phyloP scores from a whole-genome alignment of 2,113 vertebrate species.

The Leuciscus idus region DNA sequence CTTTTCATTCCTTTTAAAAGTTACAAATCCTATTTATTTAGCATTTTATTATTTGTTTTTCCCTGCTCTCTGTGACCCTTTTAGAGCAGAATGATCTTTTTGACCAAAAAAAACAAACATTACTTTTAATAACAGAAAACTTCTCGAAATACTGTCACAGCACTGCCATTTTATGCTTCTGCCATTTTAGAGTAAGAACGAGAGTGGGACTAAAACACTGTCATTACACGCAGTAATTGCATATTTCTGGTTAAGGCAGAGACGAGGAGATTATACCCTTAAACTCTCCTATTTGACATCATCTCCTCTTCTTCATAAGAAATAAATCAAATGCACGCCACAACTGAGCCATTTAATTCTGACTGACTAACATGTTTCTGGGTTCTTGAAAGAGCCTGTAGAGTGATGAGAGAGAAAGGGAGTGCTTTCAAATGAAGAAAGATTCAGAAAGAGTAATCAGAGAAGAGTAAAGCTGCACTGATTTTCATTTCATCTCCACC shows the following conservation, averaged over 20 bases:
- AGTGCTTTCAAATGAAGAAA: too few relatives aligned
- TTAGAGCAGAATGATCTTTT: neutral
- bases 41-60: neutral
- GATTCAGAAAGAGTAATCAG: neutral
- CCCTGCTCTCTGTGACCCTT: neutral
- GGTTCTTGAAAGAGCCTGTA: neutral
- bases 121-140: neutral
- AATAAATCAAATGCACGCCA: constrained; percentile 19
- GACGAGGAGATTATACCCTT: constrained; percentile 49
- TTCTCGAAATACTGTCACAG: neutral
- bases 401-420: neutral
- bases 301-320: constrained; percentile 10
- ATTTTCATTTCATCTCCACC: neutral
- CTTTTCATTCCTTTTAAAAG: neutral
- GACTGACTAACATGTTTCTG: neutral
- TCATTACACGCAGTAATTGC: constrained; percentile 49
- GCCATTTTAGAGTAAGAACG: constrained; percentile 42
- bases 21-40: neutral
- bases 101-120: neutral
- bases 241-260: constrained; percentile 40
- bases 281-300: constrained; percentile 20
- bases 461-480: neutral
- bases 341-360: neutral
- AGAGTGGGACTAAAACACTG: constrained; percentile 39
- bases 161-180: constrained; percentile 14